Evolutionary conservation across 2,797 vertebrate species (phyloP), one percentile per base, ranked within the genome.

Genomic region (Vipera latastei): DNA sequence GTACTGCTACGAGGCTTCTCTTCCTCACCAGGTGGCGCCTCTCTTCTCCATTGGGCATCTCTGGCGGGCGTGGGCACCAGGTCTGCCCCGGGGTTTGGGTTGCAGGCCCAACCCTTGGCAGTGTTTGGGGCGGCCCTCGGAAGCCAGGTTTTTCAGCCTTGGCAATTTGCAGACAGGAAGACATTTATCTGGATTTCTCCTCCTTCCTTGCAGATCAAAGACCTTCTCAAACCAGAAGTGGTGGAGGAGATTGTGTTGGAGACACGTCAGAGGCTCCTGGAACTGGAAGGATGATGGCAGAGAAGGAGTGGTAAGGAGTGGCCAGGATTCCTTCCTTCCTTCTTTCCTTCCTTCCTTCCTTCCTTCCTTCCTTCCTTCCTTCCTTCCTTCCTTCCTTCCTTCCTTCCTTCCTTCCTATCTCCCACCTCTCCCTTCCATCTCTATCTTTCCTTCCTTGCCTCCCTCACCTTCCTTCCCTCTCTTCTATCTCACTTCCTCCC

Each of bases 1-100:
- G 26, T 99, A 99, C 86, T 99, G 99, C 97, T 99, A 99, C 0
- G 99, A 99, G 94, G 98, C 98, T 0, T 99, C 99, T 14, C 97
- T 99, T 92, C 90, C 98, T 0, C 99, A 99, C 89, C 98, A 99
- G 99, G 99, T 99, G 97, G 11, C n/a, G 51, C 13, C 28, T 7
- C 6, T 14, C 3, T 4, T 57, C 90, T 48, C 22, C 18, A 1
- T 28, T 56, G 83, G 87, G 56, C 25, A 8, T 61, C 16, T 32
- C 3, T 4, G 25, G 59, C 20, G 20, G 89, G 4, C 13, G 44
- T 4, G 73, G 18, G 73, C 73, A 25, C 38, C 73, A 9, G 73
- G 16, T 44, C 38, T 22, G 7, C 7, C 7, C 69, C 69, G 1
- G 2, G 11, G 12, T 26, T 28, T 63, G 65, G n/a, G 55, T 20